Evolutionary conservation across 2,797 vertebrate species (phyloP).

Genomic region (Microtus agrestis): DNA sequence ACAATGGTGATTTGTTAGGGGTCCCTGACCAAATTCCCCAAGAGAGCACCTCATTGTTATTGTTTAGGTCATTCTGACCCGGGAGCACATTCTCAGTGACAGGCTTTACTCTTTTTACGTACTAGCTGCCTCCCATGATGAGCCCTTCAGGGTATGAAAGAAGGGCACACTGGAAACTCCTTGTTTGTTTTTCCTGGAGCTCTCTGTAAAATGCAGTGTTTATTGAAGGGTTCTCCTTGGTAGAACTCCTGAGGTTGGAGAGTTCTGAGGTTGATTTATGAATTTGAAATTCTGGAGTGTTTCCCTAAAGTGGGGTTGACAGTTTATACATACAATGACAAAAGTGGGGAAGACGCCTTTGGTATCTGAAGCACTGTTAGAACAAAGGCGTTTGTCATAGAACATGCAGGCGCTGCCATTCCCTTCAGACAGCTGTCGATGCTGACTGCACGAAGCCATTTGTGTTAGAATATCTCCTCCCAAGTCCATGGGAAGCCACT

Average conservation of each 20-base stretch:
- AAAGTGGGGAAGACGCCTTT: conserved; percentile 82
- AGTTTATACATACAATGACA: conserved; percentile 83
- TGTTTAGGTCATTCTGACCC: conserved; percentile 70
- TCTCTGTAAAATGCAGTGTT: conserved; percentile 75
- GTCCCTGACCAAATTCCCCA: conserved; percentile 62
- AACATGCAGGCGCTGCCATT: conserved; percentile 77
- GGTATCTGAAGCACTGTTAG: conserved; percentile 69
- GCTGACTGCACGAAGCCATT: conserved; percentile 68
- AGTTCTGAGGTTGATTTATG: conserved; percentile 77
- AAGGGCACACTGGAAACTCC: conserved; percentile 68
- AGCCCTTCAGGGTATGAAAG: conserved; percentile 62
- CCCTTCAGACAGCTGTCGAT: conserved; percentile 77
- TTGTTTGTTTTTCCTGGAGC: conserved; percentile 79
- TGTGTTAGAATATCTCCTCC: conserved; percentile 68
- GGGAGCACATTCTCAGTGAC: conserved; percentile 53
- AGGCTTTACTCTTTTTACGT: conserved; percentile 64
- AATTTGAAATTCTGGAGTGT: conserved; percentile 71
- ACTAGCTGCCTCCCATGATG: conserved; percentile 61
- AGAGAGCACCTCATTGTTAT: conserved; percentile 73
- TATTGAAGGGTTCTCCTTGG: conserved; percentile 75
- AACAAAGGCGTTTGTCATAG: conserved; percentile 84
- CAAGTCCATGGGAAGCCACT: conserved; percentile 51
- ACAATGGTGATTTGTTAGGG: conserved; percentile 75
- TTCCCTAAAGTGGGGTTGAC: conserved; percentile 81
- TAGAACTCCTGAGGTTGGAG: conserved; percentile 72